These are phyloP conservation scores for Engraulis encrasicolus DNA, from an alignment of 2,113 vertebrate species.

Conservation along the genomic window DNA sequence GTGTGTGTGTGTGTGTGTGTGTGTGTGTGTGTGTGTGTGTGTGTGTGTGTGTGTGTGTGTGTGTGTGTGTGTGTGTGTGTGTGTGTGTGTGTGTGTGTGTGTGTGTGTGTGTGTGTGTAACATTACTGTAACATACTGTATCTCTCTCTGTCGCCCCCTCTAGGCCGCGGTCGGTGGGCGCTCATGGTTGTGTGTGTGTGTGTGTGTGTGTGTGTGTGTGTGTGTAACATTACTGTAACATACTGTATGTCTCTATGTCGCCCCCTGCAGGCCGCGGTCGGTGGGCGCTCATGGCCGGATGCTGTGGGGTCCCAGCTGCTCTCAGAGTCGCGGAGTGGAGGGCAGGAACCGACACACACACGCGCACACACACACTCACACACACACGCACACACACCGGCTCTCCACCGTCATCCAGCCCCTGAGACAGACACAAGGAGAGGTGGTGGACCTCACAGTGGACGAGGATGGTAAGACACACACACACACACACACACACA, in stretches of 20 bases:
- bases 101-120: background rate
- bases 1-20: background rate
- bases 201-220: slow-evolving; percentile 20
- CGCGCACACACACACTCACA: too few relatives aligned
- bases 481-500: background rate
- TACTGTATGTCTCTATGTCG: slow-evolving; percentile 38
- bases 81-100: too few relatives aligned
- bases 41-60: too few relatives aligned
- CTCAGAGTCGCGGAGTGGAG: slow-evolving; percentile 86
- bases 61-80: background rate
- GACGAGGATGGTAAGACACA: slow-evolving; percentile 90
- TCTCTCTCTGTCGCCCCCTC: too few relatives aligned
- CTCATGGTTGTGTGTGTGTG: background rate
- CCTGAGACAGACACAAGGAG: slow-evolving; percentile 88
- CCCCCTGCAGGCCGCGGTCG: slow-evolving; percentile 84
- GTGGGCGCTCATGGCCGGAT: slow-evolving; percentile 84
- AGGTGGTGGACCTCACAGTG: slow-evolving; percentile 97
- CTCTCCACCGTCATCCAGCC: slow-evolving; percentile 97
- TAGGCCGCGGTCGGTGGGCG: background rate
- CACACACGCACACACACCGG: slow-evolving; percentile 51
- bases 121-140: too few relatives aligned
- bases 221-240: too few relatives aligned
- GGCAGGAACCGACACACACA: slow-evolving; percentile 81
- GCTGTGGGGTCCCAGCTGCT: slow-evolving; percentile 87
- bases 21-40: too few relatives aligned